Percentiles rank a stretch among this genome's conserved stretches.
These are phyloP conservation scores for Lophura nycthemera DNA, from an alignment of 2,113 vertebrate genomes.

Conservation along the genomic window DNA sequence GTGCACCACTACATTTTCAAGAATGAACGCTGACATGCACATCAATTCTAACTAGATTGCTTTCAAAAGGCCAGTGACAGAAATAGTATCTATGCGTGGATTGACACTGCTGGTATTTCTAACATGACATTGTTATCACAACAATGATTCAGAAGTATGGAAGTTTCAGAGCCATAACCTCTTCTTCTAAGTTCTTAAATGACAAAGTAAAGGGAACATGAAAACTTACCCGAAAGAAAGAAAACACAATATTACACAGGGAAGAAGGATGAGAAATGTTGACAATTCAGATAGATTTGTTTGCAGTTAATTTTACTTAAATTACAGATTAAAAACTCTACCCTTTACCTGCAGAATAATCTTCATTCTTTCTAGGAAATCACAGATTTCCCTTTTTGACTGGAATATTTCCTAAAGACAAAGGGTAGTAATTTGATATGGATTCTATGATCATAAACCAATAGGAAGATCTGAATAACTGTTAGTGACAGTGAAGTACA, in stretches of 20 bases:
- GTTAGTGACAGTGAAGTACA: not conserved
- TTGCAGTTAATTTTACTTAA: not conserved
- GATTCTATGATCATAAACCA: not conserved
- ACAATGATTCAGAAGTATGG: fast-evolving
- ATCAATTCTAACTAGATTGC: not conserved
- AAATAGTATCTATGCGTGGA: fast-evolving
- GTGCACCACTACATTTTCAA: not conserved
- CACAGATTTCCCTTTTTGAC: too few species aligned
- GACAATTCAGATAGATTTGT: not conserved
- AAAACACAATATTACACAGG: not conserved
- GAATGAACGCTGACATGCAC: not conserved
- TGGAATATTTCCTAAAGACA: not conserved
- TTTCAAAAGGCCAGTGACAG: not conserved
- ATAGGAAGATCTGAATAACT: not conserved
- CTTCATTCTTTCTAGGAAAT: not conserved
- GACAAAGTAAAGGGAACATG: not conserved
- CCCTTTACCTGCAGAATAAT: not conserved
- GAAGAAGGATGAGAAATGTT: not conserved
- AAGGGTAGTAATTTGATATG: not conserved
- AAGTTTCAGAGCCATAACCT: not conserved
- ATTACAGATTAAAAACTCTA: not conserved
- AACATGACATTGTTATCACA: not conserved
- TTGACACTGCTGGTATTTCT: not conserved
- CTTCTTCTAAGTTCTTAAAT: not conserved
- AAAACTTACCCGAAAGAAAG: not conserved